Evolutionary conservation across 1,140 invertebrate species (phyloP).

Genomic region (Hylyphantes graminicola): DNA sequence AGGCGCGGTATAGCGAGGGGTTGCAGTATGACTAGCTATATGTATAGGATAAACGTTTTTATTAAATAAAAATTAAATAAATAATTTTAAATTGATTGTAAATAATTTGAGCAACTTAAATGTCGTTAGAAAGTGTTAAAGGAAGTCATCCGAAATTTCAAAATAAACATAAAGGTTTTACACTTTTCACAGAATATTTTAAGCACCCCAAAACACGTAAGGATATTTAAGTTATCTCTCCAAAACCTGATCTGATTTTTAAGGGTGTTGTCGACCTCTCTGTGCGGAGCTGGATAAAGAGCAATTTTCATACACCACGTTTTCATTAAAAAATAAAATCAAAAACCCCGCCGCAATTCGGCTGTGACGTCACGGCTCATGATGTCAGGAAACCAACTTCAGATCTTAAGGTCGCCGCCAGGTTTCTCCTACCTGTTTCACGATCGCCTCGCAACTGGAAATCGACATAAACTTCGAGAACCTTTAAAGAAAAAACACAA

Average conservation of each 20-base stretch:
- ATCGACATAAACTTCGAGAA: constrained; percentile 5
- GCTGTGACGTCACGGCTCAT: constrained; percentile 46
- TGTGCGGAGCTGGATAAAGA: neutral
- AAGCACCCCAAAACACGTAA: neutral
- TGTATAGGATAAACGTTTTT: no score
- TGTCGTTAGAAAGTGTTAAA: no score
- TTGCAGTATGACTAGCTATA: no score
- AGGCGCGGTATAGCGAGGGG: no score
- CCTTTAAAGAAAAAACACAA: constrained; percentile 7
- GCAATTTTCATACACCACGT: neutral
- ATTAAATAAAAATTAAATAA: no score
- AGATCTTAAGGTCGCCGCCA: constrained; percentile 41
- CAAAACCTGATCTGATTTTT: neutral
- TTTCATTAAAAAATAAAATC: constrained; percentile 15
- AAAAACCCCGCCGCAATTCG: constrained; percentile 34
- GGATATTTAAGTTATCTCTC: neutral
- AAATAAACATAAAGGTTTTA: no score
- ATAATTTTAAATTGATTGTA: no score
- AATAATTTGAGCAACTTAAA: no score
- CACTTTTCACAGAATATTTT: no score
- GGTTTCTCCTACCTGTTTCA: constrained; percentile 32
- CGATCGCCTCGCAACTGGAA: constrained; percentile 21
- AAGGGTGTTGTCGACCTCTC: no score
- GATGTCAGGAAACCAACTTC: constrained; percentile 49
- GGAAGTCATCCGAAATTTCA: no score